phyloP scores from a whole-genome alignment of 2,797 vertebrate genomes.

The Schizopygopsis pylzovi region DNA sequence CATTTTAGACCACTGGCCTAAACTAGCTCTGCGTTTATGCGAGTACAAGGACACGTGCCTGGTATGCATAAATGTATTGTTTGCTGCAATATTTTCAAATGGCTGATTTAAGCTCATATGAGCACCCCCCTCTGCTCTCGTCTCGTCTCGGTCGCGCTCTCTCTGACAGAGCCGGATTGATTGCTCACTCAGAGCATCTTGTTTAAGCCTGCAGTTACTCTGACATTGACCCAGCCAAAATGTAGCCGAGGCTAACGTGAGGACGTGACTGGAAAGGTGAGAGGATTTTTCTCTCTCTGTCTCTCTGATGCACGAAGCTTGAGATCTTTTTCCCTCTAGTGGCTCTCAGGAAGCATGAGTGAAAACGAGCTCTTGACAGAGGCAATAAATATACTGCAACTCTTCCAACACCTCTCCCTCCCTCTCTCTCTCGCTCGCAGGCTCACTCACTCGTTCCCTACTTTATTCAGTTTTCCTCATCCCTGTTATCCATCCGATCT shows the following conservation, averaged over 20 bases:
- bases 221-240: constrained; percentile 66
- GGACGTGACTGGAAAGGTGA: constrained; percentile 63
- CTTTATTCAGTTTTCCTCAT: constrained; percentile 14
- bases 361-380: constrained; percentile 68
- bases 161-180: constrained; percentile 52
- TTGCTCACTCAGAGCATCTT: constrained; percentile 48
- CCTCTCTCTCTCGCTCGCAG: background rate
- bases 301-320: constrained; percentile 17
- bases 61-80: background rate
- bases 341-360: constrained; percentile 64
- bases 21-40: background rate
- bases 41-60: background rate
- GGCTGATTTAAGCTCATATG: constrained; percentile 57
- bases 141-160: background rate
- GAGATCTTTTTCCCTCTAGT: constrained; percentile 62
- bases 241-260: constrained; percentile 36
- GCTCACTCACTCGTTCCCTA: constrained; percentile 16
- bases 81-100: constrained; percentile 49
- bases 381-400: constrained; percentile 66
- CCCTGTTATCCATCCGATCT: constrained; percentile 7
- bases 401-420: constrained; percentile 40
- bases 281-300: constrained; percentile 38
- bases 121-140: constrained; percentile 16
- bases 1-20: background rate
- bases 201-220: constrained; percentile 62